A percentile compares a stretch with the other conserved stretches of the same genome.
phyloP scores from a whole-genome alignment of 2,113 vertebrate species.

The Dipodomys stephensi region DNA sequence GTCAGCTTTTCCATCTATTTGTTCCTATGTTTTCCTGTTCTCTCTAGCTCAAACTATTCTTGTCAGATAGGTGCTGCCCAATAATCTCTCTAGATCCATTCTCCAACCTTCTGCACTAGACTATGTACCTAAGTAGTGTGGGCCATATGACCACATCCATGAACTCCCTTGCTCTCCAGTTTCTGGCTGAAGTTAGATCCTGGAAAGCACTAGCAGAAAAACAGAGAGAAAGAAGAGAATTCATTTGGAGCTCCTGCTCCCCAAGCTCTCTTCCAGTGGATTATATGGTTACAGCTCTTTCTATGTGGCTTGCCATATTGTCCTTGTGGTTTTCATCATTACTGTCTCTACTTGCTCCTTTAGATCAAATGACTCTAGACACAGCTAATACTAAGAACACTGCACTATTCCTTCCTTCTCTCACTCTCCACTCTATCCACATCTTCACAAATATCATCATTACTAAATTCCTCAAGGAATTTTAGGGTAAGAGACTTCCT shows the following conservation, averaged over 20 bases:
- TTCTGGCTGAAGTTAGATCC: background rate
- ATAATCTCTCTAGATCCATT: background rate
- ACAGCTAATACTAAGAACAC: background rate
- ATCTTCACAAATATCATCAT: background rate
- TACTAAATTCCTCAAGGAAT: background rate
- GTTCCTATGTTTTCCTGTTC: background rate
- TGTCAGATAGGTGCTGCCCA: background rate
- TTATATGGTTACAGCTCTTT: background rate
- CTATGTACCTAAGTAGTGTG: background rate
- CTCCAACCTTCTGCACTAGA: background rate
- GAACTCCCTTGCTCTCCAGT: background rate
- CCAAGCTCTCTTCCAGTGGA: background rate
- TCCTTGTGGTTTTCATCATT: background rate
- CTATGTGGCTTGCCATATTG: background rate
- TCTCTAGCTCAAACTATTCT: background rate
- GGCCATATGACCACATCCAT: rapidly evolving
- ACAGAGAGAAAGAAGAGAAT: background rate
- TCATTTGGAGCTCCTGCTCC: background rate
- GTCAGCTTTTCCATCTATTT: background rate
- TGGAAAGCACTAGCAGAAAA: background rate
- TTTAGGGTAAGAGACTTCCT: background rate
- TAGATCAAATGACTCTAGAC: no score
- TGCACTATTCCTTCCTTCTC: background rate
- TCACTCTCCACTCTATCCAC: background rate
- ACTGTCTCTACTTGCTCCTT: background rate